These are phyloP conservation scores for Pteronura brasiliensis DNA, from an alignment of 2,113 vertebrate genomes.

Conservation along the genomic window DNA sequence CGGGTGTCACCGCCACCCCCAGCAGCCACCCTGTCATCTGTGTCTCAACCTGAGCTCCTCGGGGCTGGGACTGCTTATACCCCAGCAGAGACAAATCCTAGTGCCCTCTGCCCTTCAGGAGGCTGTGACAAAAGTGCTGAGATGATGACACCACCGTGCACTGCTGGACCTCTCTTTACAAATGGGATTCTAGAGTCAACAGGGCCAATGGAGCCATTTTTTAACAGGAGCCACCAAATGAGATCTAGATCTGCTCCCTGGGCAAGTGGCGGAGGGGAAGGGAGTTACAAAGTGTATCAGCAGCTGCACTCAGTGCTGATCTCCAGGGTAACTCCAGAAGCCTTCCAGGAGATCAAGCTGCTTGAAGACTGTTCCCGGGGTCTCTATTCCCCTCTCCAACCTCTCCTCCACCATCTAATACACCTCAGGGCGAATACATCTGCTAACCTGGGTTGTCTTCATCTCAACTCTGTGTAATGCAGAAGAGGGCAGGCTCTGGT, in stretches of 20 bases:
- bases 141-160: fast-evolving
- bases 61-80: neutral
- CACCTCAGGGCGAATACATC: neutral
- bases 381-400: neutral
- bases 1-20: neutral
- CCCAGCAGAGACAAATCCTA: neutral
- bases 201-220: neutral
- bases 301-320: neutral
- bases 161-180: neutral
- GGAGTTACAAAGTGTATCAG: neutral
- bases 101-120: neutral
- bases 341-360: neutral
- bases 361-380: neutral
- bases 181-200: neutral
- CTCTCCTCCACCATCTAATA: neutral
- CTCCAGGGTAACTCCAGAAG: neutral
- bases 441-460: neutral
- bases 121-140: neutral
- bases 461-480: no score
- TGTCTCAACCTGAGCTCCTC: neutral
- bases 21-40: no score
- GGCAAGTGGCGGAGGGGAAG: no score
- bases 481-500: neutral
- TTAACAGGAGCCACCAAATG: neutral
- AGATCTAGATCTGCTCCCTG: neutral